Evolutionary conservation across 2,888 invertebrate genomes (phyloP), one percentile per base, ranked within the genome.

Genomic region (Phoronis australis): DNA sequence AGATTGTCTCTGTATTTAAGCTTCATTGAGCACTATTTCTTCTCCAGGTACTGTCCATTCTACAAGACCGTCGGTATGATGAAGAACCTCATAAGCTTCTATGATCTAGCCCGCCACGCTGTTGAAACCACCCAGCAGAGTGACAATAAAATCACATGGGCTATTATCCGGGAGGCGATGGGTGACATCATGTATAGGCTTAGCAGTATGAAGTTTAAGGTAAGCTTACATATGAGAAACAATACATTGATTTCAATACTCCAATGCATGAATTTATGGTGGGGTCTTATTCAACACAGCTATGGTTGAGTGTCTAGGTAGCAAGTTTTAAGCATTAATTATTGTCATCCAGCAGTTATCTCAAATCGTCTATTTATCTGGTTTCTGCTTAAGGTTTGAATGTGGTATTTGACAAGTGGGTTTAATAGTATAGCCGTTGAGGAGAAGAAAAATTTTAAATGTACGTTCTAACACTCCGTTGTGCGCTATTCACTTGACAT

Each of bases 21-120:
- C n/a, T n/a, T n/a, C n/a, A n/a, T n/a, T n/a, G n/a, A n/a, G n/a
- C n/a, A n/a, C n/a, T n/a, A n/a, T n/a, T n/a, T 48, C 42, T 1
- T 25, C 50, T 59, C 2, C 59, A 73, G 97, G 59, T 97, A 94
- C 84, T 99, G 99, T 75, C 99, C 99, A 69, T 99, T 99, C 84
- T 99, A 97, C 84, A 99, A 99, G 83, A 97, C 97, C 18, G 93
- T 94, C 52, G 97, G 95, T 65, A 99, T 99, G 97, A 79, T 99
- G 75, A 87, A 85, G 78, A 99, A 99, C 83, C 95, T 99, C 80
- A 95, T 99, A 73, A 83, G 90, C 47, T 94, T 99, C 82, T 99
- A 97, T 80, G 99, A 99, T 79, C 87, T 96, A 88, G 87, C 99
- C 31, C 86, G 93, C 56, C 97, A 97, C 78, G 90, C 96, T 1